phyloP scores from a whole-genome alignment of 1,140 invertebrate species.

The Heterodera carotae region DNA sequence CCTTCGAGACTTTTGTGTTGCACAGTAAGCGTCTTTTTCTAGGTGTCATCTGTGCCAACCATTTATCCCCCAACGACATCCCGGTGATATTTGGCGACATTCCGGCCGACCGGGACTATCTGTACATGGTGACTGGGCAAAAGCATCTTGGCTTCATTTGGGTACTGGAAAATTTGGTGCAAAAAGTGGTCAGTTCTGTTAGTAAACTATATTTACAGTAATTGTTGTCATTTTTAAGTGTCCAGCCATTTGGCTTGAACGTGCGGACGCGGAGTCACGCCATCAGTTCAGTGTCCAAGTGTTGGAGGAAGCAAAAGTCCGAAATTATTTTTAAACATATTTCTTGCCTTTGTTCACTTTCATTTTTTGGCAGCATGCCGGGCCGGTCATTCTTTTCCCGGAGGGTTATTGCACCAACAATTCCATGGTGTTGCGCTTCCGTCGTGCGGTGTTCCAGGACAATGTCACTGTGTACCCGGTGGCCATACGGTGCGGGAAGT shows the following conservation, averaged over 20 bases:
- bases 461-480: slow-evolving; percentile 50
- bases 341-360: neutral
- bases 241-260: slow-evolving; percentile 49
- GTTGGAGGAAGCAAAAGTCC: slow-evolving; percentile 43
- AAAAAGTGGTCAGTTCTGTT: slow-evolving; percentile 25
- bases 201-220: neutral
- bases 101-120: slow-evolving; percentile 35
- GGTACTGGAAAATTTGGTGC: slow-evolving; percentile 40
- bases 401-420: slow-evolving; percentile 59
- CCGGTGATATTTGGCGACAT: slow-evolving; percentile 53
- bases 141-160: slow-evolving; percentile 49
- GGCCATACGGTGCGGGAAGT: slow-evolving; percentile 44
- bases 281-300: slow-evolving; percentile 39
- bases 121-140: slow-evolving; percentile 53
- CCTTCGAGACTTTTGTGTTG: slow-evolving; percentile 5
- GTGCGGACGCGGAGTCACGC: slow-evolving; percentile 44
- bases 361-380: slow-evolving; percentile 39
- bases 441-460: slow-evolving; percentile 48
- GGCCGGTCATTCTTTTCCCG: slow-evolving; percentile 51
- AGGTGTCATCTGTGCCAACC: slow-evolving; percentile 50
- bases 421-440: slow-evolving; percentile 46
- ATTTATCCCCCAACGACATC: slow-evolving; percentile 50
- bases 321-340: slow-evolving; percentile 16
- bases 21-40: neutral
- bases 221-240: slow-evolving; percentile 23